These are phyloP conservation scores for Phycodurus eques DNA, from an alignment of 2,113 vertebrate species.

Conservation along the genomic window DNA sequence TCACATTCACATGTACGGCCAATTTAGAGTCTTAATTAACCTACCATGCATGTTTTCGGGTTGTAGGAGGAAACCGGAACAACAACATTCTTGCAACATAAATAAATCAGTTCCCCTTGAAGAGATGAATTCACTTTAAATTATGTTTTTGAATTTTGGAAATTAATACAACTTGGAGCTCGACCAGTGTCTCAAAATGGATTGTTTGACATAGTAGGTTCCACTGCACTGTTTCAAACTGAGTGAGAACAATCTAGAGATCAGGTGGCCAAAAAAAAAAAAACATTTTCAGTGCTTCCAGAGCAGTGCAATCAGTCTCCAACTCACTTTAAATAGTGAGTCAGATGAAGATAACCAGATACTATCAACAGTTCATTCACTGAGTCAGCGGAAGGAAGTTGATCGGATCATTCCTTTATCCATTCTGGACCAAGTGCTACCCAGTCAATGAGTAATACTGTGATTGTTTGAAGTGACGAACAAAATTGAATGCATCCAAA, in stretches of 20 bases:
- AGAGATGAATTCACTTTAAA: neutral
- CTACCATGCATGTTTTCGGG: too few relatives aligned
- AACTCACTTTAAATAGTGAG: neutral
- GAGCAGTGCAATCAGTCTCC: slow-evolving; percentile 1
- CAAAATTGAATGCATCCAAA: too few relatives aligned
- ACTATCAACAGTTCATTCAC: slow-evolving; percentile 21
- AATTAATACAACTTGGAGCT: neutral
- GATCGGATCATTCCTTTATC: slow-evolving; percentile 3
- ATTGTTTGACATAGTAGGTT: neutral
- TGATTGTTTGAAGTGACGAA: neutral
- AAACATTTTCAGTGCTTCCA: neutral
- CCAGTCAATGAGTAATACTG: neutral
- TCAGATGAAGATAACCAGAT: slow-evolving; percentile 4
- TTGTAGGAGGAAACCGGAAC: too few relatives aligned
- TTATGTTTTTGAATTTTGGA: neutral
- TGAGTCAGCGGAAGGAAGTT: slow-evolving; percentile 9
- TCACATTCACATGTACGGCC: too few relatives aligned
- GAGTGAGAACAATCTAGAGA: neutral
- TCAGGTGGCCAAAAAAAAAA: neutral
- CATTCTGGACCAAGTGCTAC: slow-evolving; percentile 4
- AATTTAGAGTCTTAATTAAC: too few relatives aligned
- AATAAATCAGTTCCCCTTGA: neutral
- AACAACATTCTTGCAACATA: too few relatives aligned
- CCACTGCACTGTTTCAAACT: neutral
- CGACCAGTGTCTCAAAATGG: too few relatives aligned